phyloP scores from a whole-genome alignment of 2,888 invertebrate species.

The Rhagonycha fulva region DNA sequence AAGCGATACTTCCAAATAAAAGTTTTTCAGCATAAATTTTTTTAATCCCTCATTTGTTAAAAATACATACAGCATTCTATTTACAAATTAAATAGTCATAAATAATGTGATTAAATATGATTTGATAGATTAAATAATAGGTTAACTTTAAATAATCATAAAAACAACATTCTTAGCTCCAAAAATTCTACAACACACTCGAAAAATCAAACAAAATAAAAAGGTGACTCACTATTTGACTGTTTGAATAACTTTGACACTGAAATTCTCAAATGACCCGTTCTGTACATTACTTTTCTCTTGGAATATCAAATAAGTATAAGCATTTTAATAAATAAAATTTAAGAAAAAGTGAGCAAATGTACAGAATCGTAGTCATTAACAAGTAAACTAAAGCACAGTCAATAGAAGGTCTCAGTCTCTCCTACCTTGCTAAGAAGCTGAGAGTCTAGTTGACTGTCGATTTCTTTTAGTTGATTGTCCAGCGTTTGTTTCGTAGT shows the following conservation, averaged over 20 bases:
- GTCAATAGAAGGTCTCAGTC: slow-evolving; percentile 56
- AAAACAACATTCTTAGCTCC: slow-evolving; percentile 30
- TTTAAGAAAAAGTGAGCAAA: slow-evolving; percentile 19
- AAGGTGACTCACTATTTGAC: slow-evolving; percentile 48
- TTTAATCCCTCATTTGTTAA: background rate
- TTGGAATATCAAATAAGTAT: background rate
- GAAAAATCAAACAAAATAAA: slow-evolving; percentile 31
- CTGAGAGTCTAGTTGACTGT: slow-evolving; percentile 74
- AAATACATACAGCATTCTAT: background rate
- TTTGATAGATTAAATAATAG: background rate
- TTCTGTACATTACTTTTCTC: slow-evolving; percentile 36
- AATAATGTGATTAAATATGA: background rate
- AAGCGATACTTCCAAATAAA: background rate
- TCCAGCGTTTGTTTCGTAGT: slow-evolving; percentile 76
- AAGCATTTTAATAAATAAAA: background rate
- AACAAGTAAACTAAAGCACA: slow-evolving; percentile 34
- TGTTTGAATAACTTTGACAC: slow-evolving; percentile 33
- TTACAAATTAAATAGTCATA: background rate
- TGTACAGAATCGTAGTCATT: slow-evolving; percentile 30
- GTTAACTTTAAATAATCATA: slow-evolving; percentile 12
- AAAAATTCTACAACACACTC: slow-evolving; percentile 28
- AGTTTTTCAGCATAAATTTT: background rate
- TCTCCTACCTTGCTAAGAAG: slow-evolving; percentile 65
- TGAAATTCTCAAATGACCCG: slow-evolving; percentile 36
- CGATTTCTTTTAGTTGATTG: slow-evolving; percentile 80